Evolutionary conservation across 2,113 vertebrate genomes (phyloP), one percentile per base, ranked within the genome.

Genomic region (Cynocephalus volans): DNA sequence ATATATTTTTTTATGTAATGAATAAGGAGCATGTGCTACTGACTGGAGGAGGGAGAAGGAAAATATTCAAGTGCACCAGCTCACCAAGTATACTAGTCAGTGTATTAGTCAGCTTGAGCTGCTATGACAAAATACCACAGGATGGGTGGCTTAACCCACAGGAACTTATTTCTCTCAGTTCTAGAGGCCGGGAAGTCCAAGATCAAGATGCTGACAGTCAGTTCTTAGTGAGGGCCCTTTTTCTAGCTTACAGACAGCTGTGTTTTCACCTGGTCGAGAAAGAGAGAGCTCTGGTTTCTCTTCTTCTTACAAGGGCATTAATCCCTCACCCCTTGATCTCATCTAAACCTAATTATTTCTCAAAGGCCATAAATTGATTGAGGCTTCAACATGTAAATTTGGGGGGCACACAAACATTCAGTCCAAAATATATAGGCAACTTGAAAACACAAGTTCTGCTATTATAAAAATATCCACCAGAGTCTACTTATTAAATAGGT

Each of bases 401-500:
- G 41, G 41, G 41, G 41, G 41, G 41, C 41, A 41, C 41, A 41
- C 41, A 41, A 41, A 41, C 41, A 41, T 41, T 41, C 41, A 41
- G 41, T 72, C 36, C 36, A 73, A 69, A 94, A 90, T 54, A 41
- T 18, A 36, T 54, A 92, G 41, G 14, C 31, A 64, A 65, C 52
- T 15, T 77, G 23, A 92, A 96, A 88, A 77, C 23, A 60, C 4
- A 7, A 73, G 36, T 41, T 41, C 41, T 41, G 41, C 41, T 41
- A 41, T 54, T 85, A 28, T 8, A 79, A 93, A 93, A 93, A 85
- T 41, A 88, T 88, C 58, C 69, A 54, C 50, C 28, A 45, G 67
- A 65, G 64, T 70, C 83, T 76, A 85, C 67, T 91, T 83, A 88
- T 75, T 87, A 95, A 93, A 80, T 45, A 96, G 56, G 79, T 96